Evolutionary conservation across 2,888 invertebrate species (phyloP), one percentile per base, ranked within the genome.

Genomic region (Norana najaformis): DNA sequence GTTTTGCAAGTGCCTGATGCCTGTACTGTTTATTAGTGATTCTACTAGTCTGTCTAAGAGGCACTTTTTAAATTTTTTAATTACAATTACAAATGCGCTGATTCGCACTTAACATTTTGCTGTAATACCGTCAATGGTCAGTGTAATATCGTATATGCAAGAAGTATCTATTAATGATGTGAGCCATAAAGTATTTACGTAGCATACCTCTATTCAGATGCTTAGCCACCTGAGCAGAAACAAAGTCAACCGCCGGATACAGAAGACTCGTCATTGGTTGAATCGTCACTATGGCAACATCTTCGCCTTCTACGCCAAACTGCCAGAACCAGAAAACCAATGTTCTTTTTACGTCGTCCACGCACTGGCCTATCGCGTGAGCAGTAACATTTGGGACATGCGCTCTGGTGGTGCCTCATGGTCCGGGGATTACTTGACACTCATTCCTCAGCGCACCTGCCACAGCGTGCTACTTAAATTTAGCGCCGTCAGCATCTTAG

Each of bases 251-350:
- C 6, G 85, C 35, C 6, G 85, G 85, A 85, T 85, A 85, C 18
- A 85, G 85, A 85, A 85, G 85, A 85, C 85, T 35, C 13, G 85
- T 85, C 85, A 37, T 85, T 8, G 85, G 85, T 36, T 85, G 85
- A 85, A 85, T 85, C 85, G 85, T 0, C 8, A 35, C 35, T n/a
- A 35, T 20, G 16, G 85, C 23, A 36, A 36, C 85, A 37, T 85
- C 85, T 1, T 37, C 85, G 85, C 37, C 85, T 36, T 69, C 69
- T 0, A 69, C n/a, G 30, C 69, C 69, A 69, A 69, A 69, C 69
- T 69, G 53, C 23, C 53, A 53, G 23, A 53, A 69, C n/a, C 69
- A 69, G n/a, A 69, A 69, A n/a, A n/a, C n/a, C n/a, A n/a, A n/a
- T n/a, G n/a, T n/a, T n/a, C n/a, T n/a, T n/a, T n/a, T n/a, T n/a